Base-by-base conservation (phyloP, 2,888 invertebrate species). In the Drosophila siamana region DNA sequence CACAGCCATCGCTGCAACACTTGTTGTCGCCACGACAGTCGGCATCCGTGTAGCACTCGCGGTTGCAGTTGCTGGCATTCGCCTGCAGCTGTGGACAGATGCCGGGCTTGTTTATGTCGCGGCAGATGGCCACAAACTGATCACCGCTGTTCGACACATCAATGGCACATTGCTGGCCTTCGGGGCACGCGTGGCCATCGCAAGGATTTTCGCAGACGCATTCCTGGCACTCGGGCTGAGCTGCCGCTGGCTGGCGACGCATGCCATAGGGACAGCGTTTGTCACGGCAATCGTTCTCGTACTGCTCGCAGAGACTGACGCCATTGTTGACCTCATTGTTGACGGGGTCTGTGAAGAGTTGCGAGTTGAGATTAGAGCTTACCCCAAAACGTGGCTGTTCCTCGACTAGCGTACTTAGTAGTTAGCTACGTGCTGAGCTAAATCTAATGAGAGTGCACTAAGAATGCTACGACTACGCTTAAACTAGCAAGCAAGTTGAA, bases 1-100 rank as follows among this genome's bases (percentile, higher is more conserved):
- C 95, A 91, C 98, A 98, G 52, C 96, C 96, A 82, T 95, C 95
- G 70, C 92, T 92, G 91, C 98, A 98, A 91, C 98, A 98, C 92
- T 98, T 98, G 90, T 94, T 93, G 22, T 94, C 94, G 30, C 94
- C 95, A 11, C 94, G 92, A 90, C 98, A 98, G 89, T 97, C 96
- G 0, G 96, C 96, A 91, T 98, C 98, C 56, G 94, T 94, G 67
- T 93, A 92, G 88, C 98, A 98, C 90, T 96, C 95, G 30, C 93
- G 93, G 7, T 94, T 94, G 90, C 98, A 97, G 46, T 91, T 86
- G 11, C 93, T 93, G 51, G 93, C 90, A 55, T 92, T 91, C n/a
- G 91, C 89, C 5, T 89, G 88, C 8, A 92, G 91, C 44, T 83
- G 89, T 2, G 96, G 96, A 86, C 96, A 96, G 24, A 92, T 92